Base-by-base conservation (phyloP, 1,140 invertebrate species). In the Cyclina sinensis region DNA sequence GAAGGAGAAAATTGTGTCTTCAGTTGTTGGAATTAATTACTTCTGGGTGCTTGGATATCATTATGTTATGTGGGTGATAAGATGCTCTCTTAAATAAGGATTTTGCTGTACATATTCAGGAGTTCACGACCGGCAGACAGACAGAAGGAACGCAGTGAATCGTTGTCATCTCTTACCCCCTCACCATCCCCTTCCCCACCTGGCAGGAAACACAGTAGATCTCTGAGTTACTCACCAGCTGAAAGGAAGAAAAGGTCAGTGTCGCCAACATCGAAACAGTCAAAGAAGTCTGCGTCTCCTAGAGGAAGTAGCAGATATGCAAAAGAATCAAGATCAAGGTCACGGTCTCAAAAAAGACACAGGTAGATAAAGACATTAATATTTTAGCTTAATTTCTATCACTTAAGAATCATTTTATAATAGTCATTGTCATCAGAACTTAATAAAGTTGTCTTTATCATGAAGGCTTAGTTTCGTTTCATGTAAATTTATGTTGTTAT, bases 151-250 rank as follows among this genome's bases (percentile, higher is more conserved):
- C 85, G 85, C 27, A 87, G 85, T 48, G 85, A 80, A 43, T 87
- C 85, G 4, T 54, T 68, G 14, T 87, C 85, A 27, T 87, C 85
- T 3, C 30, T 79, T 12, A 65, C 54, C 35, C 57, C 82, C 12
- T 81, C 68, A 35, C 73, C 68, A 54, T 91, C 85, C 21, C 83
- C 65, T 43, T 70, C 81, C 27, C 70, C 65, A 24, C 16, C 54
- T 24, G 85, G 76, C 11, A 76, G 54, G 68, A 79, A 81, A 30
- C 73, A 65, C 32, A 91, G 90, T 76, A 79, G 76, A 39, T 92
- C 91, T 27, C 35, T 85, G 2, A 91, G 89, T 59, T 90, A 91
- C 76, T 92, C 91, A 54, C 91, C 89, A 30, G 35, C 76, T 54
- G 73, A 46, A 35, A 84, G 81, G 70, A 79, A 48, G 54, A 87